Evolutionary conservation across 2,113 vertebrate species (phyloP).

Genomic region (Panthera uncia): DNA sequence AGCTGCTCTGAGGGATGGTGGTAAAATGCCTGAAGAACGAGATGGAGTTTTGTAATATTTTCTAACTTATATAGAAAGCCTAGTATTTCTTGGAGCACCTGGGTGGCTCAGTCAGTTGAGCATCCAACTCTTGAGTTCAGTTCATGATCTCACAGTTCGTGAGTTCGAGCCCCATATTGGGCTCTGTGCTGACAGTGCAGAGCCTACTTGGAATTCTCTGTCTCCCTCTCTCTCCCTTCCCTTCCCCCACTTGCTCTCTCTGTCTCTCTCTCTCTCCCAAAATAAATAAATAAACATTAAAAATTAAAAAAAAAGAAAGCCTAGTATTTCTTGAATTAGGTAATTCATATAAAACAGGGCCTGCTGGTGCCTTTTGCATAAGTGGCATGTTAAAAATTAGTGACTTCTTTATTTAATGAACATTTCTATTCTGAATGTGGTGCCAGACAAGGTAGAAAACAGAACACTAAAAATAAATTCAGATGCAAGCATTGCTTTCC

Average conservation of each 20-base stretch:
- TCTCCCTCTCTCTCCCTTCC: no score
- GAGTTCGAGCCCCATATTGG: no score
- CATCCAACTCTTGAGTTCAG: no score
- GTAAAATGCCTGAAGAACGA: neutral
- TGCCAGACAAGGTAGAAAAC: neutral
- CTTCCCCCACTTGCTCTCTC: no score
- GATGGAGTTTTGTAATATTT: neutral
- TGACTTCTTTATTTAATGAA: neutral
- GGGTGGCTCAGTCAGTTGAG: no score
- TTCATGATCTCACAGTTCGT: no score
- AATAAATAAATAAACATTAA: no score
- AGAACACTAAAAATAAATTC: neutral
- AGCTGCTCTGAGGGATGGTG: neutral
- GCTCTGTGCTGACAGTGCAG: no score
- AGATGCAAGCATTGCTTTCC: neutral
- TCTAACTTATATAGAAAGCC: neutral
- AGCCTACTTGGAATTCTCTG: no score
- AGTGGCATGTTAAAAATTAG: conserved; percentile 12
- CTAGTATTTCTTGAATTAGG: neutral
- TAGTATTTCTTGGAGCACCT: neutral
- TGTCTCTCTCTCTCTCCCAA: no score
- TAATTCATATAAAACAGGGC: neutral
- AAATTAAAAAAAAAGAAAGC: neutral
- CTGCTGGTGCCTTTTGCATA: neutral
- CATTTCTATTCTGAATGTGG: neutral